Evolutionary conservation across 2,797 vertebrate species (phyloP).

Genomic region (Pelochelys cantorii): DNA sequence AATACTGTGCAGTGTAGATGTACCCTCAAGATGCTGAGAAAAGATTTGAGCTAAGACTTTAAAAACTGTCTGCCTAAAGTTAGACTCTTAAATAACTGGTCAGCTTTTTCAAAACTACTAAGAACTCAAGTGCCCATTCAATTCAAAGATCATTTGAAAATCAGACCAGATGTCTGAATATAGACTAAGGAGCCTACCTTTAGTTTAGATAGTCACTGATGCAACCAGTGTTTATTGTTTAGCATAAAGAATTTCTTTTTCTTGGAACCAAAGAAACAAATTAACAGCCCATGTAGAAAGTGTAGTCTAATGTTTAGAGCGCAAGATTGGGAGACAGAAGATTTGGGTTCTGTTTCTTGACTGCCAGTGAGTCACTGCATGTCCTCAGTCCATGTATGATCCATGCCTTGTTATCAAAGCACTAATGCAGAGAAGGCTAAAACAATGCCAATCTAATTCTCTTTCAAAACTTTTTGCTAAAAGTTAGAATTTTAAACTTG

Average conservation of each 20-base stretch:
- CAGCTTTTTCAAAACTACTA: not conserved
- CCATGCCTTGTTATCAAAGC: not conserved
- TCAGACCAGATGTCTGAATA: not conserved
- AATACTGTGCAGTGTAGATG: no score
- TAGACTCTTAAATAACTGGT: not conserved
- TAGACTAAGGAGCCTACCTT: not conserved
- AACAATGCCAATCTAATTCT: not conserved
- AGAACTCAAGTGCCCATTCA: not conserved
- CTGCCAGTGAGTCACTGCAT: not conserved
- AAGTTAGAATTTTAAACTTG: not conserved
- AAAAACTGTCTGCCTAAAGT: not conserved
- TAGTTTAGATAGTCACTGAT: not conserved
- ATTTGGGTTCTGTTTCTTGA: not conserved
- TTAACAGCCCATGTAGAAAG: not conserved
- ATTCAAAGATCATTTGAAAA: not conserved
- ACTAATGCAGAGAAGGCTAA: no score
- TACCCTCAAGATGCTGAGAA: not conserved
- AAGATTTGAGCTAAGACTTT: not conserved
- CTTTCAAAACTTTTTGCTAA: not conserved
- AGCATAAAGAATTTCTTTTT: not conserved
- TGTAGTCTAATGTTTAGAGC: not conserved
- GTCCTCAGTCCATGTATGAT: not conserved
- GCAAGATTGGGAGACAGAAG: not conserved
- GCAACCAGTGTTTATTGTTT: not conserved
- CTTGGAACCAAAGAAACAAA: not conserved